phyloP scores from a whole-genome alignment of 1,140 invertebrate species.

The Diachasma alloeum region DNA sequence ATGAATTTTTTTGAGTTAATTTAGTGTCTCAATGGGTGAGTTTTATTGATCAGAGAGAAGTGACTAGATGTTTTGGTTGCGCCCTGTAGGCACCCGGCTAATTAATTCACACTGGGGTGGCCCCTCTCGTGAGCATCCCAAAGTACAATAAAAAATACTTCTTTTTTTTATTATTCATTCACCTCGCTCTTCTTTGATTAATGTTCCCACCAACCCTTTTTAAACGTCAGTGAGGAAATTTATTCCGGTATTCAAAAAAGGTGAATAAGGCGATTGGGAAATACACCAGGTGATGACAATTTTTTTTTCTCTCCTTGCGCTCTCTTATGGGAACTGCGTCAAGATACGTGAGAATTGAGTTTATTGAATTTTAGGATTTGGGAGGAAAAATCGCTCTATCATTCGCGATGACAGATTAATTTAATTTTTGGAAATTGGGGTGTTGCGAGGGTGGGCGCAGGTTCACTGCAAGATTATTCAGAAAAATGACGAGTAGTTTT shows the following conservation, averaged over 20 bases:
- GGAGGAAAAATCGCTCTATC: too few species aligned
- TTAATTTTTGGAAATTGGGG: too few species aligned
- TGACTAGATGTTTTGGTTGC: constrained; percentile 16
- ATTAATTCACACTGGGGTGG: constrained; percentile 57
- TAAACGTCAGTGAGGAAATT: not conserved
- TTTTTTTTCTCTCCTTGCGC: not conserved
- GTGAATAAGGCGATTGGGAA: not conserved
- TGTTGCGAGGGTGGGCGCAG: too few species aligned
- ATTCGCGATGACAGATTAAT: too few species aligned
- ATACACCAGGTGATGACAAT: not conserved
- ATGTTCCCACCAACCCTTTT: constrained; percentile 14
- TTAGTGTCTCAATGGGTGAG: not conserved
- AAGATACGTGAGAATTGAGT: too few species aligned
- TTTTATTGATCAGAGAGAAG: not conserved
- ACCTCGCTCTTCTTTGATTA: constrained; percentile 2
- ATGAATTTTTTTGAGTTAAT: not conserved
- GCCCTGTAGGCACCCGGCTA: constrained; percentile 47
- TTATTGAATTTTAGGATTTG: too few species aligned
- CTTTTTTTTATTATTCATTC: not conserved
- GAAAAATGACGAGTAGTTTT: too few species aligned
- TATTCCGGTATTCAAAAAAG: not conserved
- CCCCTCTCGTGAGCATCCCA: constrained; percentile 13
- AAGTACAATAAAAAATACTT: not conserved
- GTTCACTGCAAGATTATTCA: too few species aligned
- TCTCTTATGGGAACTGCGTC: not conserved